phyloP scores from a whole-genome alignment of 2,888 invertebrate genomes.

The Tetheella fluctuosa region DNA sequence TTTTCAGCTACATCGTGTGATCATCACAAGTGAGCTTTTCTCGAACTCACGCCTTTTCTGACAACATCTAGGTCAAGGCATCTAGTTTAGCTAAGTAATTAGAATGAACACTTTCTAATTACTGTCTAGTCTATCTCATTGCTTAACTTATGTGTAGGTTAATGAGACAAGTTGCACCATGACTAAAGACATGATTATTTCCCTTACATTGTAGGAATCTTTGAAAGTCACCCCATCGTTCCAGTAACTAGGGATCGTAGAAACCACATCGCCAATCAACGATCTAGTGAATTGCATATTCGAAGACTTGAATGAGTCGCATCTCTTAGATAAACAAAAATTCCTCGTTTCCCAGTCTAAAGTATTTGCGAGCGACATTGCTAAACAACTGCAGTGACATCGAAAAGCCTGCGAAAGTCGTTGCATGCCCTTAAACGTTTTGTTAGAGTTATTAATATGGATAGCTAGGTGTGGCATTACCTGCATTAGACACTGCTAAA shows the following conservation, averaged over 20 bases:
- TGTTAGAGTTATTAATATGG: conserved; percentile 56
- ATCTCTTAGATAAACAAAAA: conserved; percentile 4
- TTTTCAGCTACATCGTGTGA: too few species aligned
- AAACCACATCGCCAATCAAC: not conserved
- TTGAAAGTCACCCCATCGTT: not conserved
- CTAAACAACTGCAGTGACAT: conserved; percentile 4
- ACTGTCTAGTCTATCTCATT: too few species aligned
- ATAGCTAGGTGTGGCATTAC: conserved; percentile 42
- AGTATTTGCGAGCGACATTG: not conserved
- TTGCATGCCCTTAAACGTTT: conserved; percentile 60
- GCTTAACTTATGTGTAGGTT: too few species aligned
- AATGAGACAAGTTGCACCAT: not conserved
- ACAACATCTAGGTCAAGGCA: too few species aligned
- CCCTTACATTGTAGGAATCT: not conserved
- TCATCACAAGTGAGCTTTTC: too few species aligned
- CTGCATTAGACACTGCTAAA: conserved; percentile 13
- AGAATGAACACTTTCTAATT: too few species aligned
- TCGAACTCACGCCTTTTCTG: too few species aligned
- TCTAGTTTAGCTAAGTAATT: too few species aligned
- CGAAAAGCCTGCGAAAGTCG: conserved; percentile 48
- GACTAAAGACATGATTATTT: not conserved
- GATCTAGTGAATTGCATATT: not conserved
- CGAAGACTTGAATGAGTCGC: not conserved
- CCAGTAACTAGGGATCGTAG: not conserved
- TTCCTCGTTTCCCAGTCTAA: not conserved